Conservation (phyloP, 2,113 vertebrate genomes). For the Indri indri region DNA sequence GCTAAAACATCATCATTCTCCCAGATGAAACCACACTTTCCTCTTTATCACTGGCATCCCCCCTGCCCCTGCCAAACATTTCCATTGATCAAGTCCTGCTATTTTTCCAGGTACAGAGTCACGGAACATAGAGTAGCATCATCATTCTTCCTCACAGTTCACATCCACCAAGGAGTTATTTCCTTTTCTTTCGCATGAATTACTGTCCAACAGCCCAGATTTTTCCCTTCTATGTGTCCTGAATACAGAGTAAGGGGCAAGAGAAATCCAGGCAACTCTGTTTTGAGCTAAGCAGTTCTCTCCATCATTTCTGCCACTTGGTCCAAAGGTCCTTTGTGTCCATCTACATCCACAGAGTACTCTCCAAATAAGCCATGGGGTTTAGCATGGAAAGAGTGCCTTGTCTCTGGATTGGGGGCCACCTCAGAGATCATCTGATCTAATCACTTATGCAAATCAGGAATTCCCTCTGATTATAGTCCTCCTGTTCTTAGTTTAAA, state of each 20-base stretch:
- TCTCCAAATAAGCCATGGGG: not conserved
- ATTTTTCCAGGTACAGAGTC: constrained; percentile 76
- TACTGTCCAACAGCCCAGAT: constrained; percentile 52
- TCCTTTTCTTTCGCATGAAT: constrained; percentile 75
- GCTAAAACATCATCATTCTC: constrained; percentile 78
- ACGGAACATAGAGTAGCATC: constrained; percentile 68
- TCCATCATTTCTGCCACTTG: not conserved
- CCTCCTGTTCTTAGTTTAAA: not conserved
- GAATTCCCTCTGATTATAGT: not conserved
- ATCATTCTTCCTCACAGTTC: constrained; percentile 79
- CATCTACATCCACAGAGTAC: not conserved
- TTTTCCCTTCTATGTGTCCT: constrained; percentile 49
- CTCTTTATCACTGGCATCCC: constrained; percentile 77
- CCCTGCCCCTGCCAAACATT: constrained; percentile 55
- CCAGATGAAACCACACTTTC: constrained; percentile 60
- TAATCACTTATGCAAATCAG: not conserved
- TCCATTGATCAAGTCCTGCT: constrained; percentile 81
- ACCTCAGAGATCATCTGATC: not conserved
- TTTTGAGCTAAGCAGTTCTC: not conserved
- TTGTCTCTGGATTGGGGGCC: not conserved
- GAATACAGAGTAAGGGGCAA: constrained; percentile 58
- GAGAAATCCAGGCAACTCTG: not conserved
- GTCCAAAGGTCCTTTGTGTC: not conserved
- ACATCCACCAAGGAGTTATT: constrained; percentile 78
- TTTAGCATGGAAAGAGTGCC: no score